Conservation (phyloP, 37 sponge, comb jelly and placozoan genomes). For the Chondrilla cf. caribensis region DNA sequence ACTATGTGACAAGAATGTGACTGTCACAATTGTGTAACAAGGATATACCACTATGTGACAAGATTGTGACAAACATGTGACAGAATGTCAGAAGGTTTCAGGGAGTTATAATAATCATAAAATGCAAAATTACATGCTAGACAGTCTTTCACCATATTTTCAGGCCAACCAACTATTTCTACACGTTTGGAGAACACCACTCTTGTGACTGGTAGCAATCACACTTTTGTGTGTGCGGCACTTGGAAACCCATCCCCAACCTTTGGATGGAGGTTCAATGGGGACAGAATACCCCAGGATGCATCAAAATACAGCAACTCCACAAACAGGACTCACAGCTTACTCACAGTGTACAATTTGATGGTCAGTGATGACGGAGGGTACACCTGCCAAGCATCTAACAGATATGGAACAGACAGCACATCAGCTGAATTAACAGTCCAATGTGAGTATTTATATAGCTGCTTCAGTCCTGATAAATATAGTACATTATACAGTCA, state of each 20-base stretch:
- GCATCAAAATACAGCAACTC: neutral
- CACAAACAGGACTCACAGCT: neutral
- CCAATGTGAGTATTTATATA: neutral
- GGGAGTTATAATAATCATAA: too few relatives aligned
- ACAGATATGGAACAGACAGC: constrained; percentile 20
- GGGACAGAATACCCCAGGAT: neutral
- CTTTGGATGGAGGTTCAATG: constrained; percentile 1
- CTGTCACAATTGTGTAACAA: too few relatives aligned
- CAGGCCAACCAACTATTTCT: neutral
- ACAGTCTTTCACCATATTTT: too few relatives aligned
- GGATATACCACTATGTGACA: too few relatives aligned
- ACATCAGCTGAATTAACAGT: constrained; percentile 15
- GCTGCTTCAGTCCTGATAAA: too few relatives aligned
- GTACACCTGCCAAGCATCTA: constrained; percentile 17
- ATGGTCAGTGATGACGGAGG: neutral
- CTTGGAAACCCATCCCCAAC: neutral
- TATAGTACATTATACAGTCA: too few relatives aligned
- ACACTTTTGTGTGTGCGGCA: neutral
- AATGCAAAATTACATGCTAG: too few relatives aligned
- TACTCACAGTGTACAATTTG: neutral
- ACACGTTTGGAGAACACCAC: neutral
- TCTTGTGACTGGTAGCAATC: neutral
- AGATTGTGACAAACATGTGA: too few relatives aligned
- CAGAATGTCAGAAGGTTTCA: too few relatives aligned
- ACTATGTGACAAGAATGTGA: too few relatives aligned